Evolutionary conservation across 2,113 vertebrate species (phyloP).

Genomic region (Hydropotes inermis): DNA sequence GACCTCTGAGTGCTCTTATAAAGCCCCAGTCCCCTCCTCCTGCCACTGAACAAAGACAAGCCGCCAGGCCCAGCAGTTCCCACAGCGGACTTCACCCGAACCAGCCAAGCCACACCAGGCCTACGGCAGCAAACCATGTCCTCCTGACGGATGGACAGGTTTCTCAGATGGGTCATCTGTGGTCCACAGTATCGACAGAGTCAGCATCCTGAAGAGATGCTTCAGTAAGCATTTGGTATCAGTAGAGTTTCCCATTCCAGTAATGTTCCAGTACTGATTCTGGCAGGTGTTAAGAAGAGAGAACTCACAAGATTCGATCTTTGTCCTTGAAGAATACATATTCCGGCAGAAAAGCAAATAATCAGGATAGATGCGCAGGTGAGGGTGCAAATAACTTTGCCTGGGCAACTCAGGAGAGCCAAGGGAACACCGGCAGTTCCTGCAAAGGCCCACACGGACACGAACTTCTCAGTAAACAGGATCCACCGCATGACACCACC

Average conservation of each 20-base stretch:
- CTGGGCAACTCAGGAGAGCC: neutral
- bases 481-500: accelerated
- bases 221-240: too few species aligned
- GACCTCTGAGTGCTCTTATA: neutral
- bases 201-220: neutral
- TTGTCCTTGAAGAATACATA: neutral
- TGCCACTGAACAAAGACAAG: neutral
- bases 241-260: too few species aligned
- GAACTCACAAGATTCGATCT: neutral
- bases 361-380: neutral
- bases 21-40: neutral
- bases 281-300: neutral
- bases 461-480: neutral
- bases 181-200: neutral
- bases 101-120: neutral
- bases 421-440: neutral
- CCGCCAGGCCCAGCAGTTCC: neutral
- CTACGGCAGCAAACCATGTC: too few species aligned
- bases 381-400: neutral
- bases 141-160: accelerated
- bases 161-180: too few species aligned
- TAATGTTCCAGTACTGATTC: neutral
- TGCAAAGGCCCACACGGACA: neutral
- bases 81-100: too few species aligned
- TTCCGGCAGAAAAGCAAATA: neutral